phyloP scores from a whole-genome alignment of 2,888 invertebrate genomes.

The Tolmerus cingulatus region DNA sequence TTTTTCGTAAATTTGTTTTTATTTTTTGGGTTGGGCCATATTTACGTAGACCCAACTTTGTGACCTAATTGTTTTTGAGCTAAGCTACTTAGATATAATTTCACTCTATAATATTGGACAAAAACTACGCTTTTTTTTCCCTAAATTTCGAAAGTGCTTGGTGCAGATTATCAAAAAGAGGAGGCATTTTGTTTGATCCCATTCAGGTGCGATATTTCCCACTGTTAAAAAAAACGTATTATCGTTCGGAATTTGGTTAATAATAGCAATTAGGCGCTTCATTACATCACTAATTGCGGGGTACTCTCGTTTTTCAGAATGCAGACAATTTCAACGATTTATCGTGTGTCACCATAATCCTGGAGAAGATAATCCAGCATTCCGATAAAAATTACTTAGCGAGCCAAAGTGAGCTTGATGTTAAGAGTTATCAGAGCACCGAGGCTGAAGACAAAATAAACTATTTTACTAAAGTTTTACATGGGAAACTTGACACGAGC shows the following conservation, averaged over 20 bases:
- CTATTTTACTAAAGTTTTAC: conserved; percentile 62
- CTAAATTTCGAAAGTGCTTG: not conserved
- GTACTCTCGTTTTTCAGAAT: conserved; percentile 53
- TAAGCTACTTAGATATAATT: no score
- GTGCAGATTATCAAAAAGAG: not conserved
- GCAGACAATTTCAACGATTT: conserved; percentile 61
- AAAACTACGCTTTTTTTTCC: no score
- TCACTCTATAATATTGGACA: no score
- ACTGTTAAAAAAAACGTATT: not conserved
- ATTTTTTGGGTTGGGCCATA: no score
- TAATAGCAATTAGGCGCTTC: not conserved
- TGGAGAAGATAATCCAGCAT: conserved; percentile 62
- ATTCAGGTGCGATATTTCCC: not conserved
- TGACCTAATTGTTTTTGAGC: no score
- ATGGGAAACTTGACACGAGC: conserved; percentile 59
- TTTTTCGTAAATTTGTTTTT: no score
- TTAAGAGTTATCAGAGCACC: conserved; percentile 56
- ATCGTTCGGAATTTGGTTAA: not conserved
- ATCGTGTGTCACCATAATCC: conserved; percentile 61
- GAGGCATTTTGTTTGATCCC: not conserved
- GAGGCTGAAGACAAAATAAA: conserved; percentile 56
- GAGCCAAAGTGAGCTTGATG: conserved; percentile 64
- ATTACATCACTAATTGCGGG: conserved; percentile 5
- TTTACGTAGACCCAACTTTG: no score
- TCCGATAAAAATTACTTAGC: conserved; percentile 64